Percentiles rank a stretch among this genome's conserved stretches.
Evolutionary conservation across 2,888 invertebrate genomes (phyloP).

Genomic region (Hyppa rectilinea): DNA sequence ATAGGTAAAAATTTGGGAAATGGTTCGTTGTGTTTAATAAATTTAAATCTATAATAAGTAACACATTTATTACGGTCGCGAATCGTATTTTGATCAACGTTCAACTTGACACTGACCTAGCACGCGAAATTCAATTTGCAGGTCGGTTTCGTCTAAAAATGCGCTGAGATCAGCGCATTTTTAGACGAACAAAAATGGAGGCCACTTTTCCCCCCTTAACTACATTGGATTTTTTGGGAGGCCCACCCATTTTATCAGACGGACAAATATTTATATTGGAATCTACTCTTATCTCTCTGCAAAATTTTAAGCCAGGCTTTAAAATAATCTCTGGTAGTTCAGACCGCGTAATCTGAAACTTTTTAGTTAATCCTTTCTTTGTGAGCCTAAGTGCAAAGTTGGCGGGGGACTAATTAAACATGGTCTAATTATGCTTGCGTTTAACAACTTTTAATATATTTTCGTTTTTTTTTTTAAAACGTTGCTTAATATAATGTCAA

Average conservation of each 20-base stretch:
- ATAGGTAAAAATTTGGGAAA: too few species aligned
- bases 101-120: too few species aligned
- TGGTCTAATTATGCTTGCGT: slow-evolving; percentile 8
- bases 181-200: too few species aligned
- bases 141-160: too few species aligned
- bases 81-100: too few species aligned
- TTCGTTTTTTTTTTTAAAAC: not conserved
- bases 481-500: too few species aligned
- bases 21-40: too few species aligned
- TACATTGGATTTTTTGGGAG: not conserved
- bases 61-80: too few species aligned
- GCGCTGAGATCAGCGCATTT: too few species aligned
- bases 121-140: too few species aligned
- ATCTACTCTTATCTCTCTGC: slow-evolving; percentile 8
- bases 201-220: not conserved
- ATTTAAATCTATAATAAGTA: too few species aligned
- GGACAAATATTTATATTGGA: not conserved
- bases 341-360: slow-evolving; percentile 14
- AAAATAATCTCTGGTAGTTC: slow-evolving; percentile 37
- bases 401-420: not conserved
- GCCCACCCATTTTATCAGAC: not conserved
- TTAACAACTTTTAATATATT: not conserved
- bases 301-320: slow-evolving; percentile 2
- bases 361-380: slow-evolving; percentile 28
- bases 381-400: slow-evolving; percentile 8